Conservation (phyloP, 2,888 invertebrate species). For the Stomorhina lunata region DNA sequence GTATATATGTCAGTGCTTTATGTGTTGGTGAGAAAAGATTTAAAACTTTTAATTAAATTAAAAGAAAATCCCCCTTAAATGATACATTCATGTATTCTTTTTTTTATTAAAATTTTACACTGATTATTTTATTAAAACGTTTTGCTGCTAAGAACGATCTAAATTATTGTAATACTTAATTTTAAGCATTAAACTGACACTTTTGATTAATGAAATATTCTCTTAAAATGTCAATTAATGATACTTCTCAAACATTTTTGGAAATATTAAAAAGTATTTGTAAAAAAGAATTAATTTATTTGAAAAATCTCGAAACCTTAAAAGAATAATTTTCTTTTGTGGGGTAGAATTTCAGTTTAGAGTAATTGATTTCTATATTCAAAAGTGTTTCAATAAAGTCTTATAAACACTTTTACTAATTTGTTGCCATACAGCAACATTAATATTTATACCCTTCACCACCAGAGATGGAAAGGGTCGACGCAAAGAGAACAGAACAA, state of each 20-base stretch:
- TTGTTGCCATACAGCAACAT: too few relatives aligned
- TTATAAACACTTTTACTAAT: too few relatives aligned
- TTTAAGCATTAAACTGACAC: not conserved
- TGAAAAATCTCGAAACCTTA: too few relatives aligned
- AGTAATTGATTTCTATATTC: too few relatives aligned
- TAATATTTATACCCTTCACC: too few relatives aligned
- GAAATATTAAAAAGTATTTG: slow-evolving; percentile 40
- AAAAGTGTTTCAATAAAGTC: too few relatives aligned
- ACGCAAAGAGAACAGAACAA: too few relatives aligned
- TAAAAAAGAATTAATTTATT: too few relatives aligned
- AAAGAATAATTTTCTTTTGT: too few relatives aligned
- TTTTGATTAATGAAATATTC: not conserved
- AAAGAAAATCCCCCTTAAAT: not conserved
- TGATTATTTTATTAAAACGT: not conserved
- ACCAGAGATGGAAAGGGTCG: too few relatives aligned
- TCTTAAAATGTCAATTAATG: not conserved
- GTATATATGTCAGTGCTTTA: not conserved
- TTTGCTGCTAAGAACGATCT: not conserved
- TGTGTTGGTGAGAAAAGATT: slow-evolving; percentile 20
- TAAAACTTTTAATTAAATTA: slow-evolving; percentile 53
- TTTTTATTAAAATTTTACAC: not conserved
- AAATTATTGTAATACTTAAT: not conserved
- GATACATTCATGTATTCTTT: not conserved
- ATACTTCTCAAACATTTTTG: not conserved
- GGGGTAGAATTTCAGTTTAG: too few relatives aligned